Percentiles rank a stretch among this genome's conserved stretches.
phyloP scores from a whole-genome alignment of 1,140 invertebrate genomes.

The Prorops nasuta region DNA sequence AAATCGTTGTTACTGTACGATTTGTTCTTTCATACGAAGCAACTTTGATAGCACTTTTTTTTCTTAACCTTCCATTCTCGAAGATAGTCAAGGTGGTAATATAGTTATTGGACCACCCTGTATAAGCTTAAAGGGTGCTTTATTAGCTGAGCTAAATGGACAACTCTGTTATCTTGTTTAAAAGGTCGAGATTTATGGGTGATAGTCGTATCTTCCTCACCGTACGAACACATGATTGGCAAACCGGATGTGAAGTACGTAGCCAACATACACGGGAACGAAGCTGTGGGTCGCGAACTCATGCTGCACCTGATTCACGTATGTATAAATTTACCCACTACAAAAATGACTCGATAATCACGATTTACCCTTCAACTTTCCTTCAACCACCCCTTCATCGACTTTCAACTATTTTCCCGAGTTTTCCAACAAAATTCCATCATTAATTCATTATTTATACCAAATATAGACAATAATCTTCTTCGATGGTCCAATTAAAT shows the following conservation, averaged over 20 bases:
- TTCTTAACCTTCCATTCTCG: too few species aligned
- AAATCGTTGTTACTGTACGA: too few species aligned
- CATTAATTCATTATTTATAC: not conserved
- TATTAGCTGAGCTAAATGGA: too few species aligned
- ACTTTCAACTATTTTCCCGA: not conserved
- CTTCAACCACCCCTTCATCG: too few species aligned
- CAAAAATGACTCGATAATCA: not conserved
- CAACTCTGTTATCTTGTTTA: too few species aligned
- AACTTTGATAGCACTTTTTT: too few species aligned
- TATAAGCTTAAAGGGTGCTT: too few species aligned
- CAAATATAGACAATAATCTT: not conserved
- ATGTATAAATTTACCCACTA: constrained; percentile 39
- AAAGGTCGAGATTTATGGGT: constrained; percentile 92
- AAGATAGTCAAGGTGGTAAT: too few species aligned
- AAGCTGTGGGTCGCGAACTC: constrained; percentile 84
- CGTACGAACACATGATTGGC: constrained; percentile 86
- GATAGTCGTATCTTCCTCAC: constrained; percentile 87
- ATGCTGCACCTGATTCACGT: constrained; percentile 84
- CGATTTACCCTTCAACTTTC: too few species aligned
- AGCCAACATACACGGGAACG: constrained; percentile 89
- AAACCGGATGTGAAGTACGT: constrained; percentile 92
- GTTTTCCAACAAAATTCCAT: not conserved
- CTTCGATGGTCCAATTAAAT: constrained; percentile 10
- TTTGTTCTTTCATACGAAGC: too few species aligned
- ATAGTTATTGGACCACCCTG: too few species aligned